phyloP scores from a whole-genome alignment of 1,140 invertebrate species.

The Chelonus insularis region DNA sequence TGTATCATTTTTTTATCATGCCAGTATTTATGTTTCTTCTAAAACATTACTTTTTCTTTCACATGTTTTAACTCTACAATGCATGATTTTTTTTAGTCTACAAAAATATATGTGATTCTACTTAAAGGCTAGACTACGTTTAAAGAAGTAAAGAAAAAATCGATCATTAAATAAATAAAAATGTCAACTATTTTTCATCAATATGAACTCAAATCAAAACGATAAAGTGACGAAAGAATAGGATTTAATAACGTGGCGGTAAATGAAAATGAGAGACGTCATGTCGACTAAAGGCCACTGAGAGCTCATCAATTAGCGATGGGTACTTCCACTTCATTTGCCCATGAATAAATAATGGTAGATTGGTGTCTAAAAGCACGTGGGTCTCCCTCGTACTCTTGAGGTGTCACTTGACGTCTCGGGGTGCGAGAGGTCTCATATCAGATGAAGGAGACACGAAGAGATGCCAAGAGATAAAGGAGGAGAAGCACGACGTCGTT shows the following conservation, averaged over 20 bases:
- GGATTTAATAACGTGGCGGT: constrained; percentile 50
- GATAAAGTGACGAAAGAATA: constrained; percentile 12
- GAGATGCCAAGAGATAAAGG: constrained; percentile 2
- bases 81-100: no score
- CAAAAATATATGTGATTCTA: no score
- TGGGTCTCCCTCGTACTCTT: constrained; percentile 13
- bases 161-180: no score
- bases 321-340: constrained; percentile 53
- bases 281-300: constrained; percentile 53
- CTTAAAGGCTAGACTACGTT: no score
- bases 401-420: constrained; percentile 33
- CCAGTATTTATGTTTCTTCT: no score
- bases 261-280: constrained; percentile 59
- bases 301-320: constrained; percentile 57
- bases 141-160: no score
- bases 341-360: constrained; percentile 55
- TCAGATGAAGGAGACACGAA: constrained; percentile 1
- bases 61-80: no score
- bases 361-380: constrained; percentile 22
- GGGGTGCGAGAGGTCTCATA: constrained; percentile 21
- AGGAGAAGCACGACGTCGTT: constrained; percentile 8
- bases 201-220: neutral
- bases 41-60: no score
- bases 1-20: no score
- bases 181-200: constrained; percentile 5